Base-by-base conservation (phyloP, 2,888 invertebrate genomes). In the Sphaerophoria taeniata region DNA sequence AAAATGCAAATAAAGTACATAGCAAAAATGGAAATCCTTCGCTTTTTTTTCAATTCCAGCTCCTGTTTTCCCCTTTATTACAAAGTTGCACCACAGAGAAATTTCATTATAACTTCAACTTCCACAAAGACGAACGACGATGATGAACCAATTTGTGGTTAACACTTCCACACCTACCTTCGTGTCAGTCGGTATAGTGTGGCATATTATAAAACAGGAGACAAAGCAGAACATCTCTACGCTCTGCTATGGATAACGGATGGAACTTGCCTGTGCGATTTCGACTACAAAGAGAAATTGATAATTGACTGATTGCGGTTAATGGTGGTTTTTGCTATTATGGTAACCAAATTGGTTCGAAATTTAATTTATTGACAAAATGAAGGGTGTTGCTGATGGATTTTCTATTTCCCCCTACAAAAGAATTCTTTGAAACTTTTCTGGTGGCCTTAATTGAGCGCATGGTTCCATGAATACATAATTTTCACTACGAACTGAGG, bases 251-350 rank as follows among this genome's bases (percentile, higher is more conserved):
- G 24, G 24, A 24, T 24, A 24, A 24, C 24, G 24, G 24, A 24
- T 24, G 24, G 24, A 24, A 24, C 24, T 24, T 58, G 11, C 43
- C 43, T 39, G 4, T 9, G 31, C 74, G 39, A 47, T 60, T 55
- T 34, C 39, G 39, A 58, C 53, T 47, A 75, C 84, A 84, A 80
- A 84, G 80, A 58, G 80, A 80, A 80, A 75, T 80, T 80, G 84
- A 84, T 84, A 84, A 84, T 84, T 84, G 84, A 80, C 84, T 84
- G 84, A 84, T 80, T 84, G 84, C 58, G 84, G 84, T 84, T 84
- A 84, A 84, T 84, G 83, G 79, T 67, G 83, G 83, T 80, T 84
- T 80, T 84, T 84, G 84, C 84, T 60, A 80, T 84, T 84, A 80
- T 84, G 80, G 71, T 67, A 71, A 75, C 75, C 71, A 84, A 84